These are phyloP conservation scores for Ursus arctos DNA, from an alignment of 2,113 vertebrate species.

Conservation along the genomic window DNA sequence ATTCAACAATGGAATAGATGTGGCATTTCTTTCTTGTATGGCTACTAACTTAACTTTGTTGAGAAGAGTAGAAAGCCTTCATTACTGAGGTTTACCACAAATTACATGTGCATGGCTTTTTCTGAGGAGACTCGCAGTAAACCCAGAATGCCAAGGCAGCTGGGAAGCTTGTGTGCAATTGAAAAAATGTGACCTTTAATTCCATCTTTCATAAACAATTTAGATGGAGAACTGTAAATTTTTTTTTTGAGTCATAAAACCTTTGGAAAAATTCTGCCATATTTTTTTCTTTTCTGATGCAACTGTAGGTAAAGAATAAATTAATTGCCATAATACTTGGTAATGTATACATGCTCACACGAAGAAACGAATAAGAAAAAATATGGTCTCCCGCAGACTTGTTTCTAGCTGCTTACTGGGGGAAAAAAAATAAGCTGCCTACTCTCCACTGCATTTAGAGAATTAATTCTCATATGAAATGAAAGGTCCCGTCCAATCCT, in stretches of 20 bases:
- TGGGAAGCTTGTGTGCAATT: background rate
- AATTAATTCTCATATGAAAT: conserved; percentile 84
- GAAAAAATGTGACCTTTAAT: conserved; percentile 50
- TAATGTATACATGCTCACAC: background rate
- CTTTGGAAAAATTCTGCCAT: conserved; percentile 60
- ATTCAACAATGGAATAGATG: background rate
- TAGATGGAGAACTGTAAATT: background rate
- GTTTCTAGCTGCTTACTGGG: conserved; percentile 80
- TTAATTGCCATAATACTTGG: conserved; percentile 44
- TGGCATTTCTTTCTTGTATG: background rate
- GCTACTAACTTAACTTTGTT: conserved; percentile 53
- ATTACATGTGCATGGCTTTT: conserved; percentile 17
- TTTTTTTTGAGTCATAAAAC: conserved; percentile 54
- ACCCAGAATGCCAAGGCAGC: background rate
- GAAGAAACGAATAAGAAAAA: conserved; percentile 56
- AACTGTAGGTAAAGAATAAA: conserved; percentile 65
- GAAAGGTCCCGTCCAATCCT: conserved; percentile 83
- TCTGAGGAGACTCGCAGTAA: background rate
- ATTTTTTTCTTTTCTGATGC: conserved; percentile 51
- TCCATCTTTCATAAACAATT: conserved; percentile 54
- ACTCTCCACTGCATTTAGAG: conserved; percentile 68
- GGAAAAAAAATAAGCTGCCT: conserved; percentile 46
- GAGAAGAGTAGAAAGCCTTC: conserved; percentile 45
- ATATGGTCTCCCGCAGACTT: conserved; percentile 72
- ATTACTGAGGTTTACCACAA: conserved; percentile 12